Conservation (phyloP, 2,888 invertebrate species). For the Lasioglossum zephyrum region DNA sequence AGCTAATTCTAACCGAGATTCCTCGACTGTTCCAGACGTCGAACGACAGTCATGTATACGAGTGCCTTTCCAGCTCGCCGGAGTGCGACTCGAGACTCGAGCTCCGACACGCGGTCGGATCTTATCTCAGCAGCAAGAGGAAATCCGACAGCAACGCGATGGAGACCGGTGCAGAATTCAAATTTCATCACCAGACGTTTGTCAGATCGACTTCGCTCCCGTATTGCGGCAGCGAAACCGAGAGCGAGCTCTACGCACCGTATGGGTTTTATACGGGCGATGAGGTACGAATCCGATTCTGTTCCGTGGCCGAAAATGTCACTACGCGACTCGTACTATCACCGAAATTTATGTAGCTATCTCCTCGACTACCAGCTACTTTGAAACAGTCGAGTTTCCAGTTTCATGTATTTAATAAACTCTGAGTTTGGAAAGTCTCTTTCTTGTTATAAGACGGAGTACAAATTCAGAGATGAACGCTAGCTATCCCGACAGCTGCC, state of each 20-base stretch:
- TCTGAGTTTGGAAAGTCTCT: not conserved
- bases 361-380: not conserved
- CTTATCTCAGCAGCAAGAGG: conserved; percentile 82
- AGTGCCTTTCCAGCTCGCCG: conserved; percentile 88
- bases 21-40: conserved; percentile 81
- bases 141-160: conserved; percentile 86
- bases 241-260: conserved; percentile 93
- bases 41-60: conserved; percentile 87
- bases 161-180: conserved; percentile 86
- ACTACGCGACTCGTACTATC: not conserved
- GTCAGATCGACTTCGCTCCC: conserved; percentile 89
- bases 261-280: conserved; percentile 90
- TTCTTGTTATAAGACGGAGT: not conserved
- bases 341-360: not conserved
- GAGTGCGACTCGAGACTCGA: conserved; percentile 88
- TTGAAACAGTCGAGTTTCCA: not conserved
- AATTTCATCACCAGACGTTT: conserved; percentile 86
- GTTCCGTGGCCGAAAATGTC: not conserved
- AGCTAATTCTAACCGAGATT: conserved; percentile 12
- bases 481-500: not conserved
- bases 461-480: not conserved
- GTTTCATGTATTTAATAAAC: not conserved
- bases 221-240: conserved; percentile 93
- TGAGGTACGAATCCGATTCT: conserved; percentile 82
- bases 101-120: conserved; percentile 82